These are phyloP conservation scores for Pantherophis vulpinus DNA, from an alignment of 2,797 vertebrate genomes.

Conservation along the genomic window DNA sequence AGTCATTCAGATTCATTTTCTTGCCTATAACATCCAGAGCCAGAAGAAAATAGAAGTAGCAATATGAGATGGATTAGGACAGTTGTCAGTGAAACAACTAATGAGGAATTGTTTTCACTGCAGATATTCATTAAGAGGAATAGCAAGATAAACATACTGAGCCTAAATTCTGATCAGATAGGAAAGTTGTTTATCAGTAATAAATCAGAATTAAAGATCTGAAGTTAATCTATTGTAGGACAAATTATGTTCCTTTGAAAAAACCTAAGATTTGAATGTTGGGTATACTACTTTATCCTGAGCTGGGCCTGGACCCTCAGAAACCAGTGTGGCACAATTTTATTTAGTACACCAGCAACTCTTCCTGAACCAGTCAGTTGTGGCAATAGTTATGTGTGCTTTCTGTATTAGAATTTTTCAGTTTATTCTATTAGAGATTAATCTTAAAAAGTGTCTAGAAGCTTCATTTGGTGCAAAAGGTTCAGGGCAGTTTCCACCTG, in stretches of 20 bases:
- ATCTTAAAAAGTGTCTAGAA: background rate
- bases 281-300: background rate
- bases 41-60: background rate
- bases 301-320: background rate
- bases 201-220: background rate
- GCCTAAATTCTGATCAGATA: background rate
- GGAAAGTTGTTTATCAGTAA: background rate
- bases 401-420: background rate
- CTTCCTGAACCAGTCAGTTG: background rate
- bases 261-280: background rate
- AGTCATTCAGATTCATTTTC: background rate
- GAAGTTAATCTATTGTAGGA: background rate
- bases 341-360: background rate
- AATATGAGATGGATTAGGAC: background rate
- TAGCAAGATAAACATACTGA: background rate
- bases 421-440: background rate
- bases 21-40: background rate
- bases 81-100: background rate
- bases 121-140: background rate
- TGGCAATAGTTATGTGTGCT: background rate
- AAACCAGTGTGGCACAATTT: background rate
- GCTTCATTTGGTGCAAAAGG: background rate
- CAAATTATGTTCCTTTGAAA: background rate
- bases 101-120: background rate
- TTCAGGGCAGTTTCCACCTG: background rate